These are phyloP conservation scores for Ceriagrion tenellum DNA, from an alignment of 2,888 invertebrate genomes.

Conservation along the genomic window DNA sequence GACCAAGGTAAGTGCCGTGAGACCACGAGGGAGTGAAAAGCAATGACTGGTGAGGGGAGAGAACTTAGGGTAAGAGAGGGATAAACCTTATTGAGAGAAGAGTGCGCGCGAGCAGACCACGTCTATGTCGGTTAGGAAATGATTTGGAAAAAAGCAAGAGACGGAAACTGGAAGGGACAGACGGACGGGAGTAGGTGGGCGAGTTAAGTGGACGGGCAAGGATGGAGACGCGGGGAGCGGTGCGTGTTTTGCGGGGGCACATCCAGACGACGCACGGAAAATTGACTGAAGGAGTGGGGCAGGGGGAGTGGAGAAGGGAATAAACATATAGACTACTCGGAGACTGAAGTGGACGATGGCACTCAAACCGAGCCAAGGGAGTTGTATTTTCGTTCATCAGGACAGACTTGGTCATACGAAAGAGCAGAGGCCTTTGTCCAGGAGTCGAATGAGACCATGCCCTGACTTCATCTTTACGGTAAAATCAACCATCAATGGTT, in stretches of 20 bases:
- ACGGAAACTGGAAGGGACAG: neutral
- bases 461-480: no score
- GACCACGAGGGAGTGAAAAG: no score
- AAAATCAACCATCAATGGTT: no score
- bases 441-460: neutral
- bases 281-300: neutral
- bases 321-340: neutral
- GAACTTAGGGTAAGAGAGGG: neutral
- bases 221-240: neutral
- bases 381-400: neutral
- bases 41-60: no score
- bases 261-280: neutral
- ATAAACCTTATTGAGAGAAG: neutral
- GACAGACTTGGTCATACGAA: neutral
- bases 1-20: no score
- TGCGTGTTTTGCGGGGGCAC: neutral
- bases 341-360: neutral
- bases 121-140: constrained; percentile 7
- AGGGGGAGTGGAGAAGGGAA: neutral
- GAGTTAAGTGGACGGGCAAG: neutral
- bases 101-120: neutral
- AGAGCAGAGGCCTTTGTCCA: neutral
- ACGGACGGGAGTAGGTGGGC: neutral
- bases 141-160: neutral
- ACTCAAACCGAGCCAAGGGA: neutral